Conservation (phyloP, 2,888 invertebrate species). For the Sminthurinus aureus region DNA sequence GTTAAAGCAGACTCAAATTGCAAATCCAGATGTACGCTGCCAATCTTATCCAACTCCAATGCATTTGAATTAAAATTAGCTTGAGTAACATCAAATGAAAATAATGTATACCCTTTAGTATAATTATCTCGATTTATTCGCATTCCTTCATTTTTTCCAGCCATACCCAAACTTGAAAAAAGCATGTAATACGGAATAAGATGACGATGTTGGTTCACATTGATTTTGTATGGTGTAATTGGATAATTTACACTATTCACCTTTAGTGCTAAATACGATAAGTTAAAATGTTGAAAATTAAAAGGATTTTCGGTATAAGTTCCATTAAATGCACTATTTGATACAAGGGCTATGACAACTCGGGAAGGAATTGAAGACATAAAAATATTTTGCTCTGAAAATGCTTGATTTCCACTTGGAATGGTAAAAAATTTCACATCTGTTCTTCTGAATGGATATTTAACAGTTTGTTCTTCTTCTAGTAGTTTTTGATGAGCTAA, state of each 20-base stretch:
- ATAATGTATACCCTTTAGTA: neutral
- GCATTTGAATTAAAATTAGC: neutral
- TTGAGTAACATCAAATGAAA: neutral
- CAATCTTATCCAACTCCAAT: neutral
- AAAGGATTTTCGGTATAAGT: no score
- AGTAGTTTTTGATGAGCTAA: neutral
- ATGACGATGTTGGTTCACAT: neutral
- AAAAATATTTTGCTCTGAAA: no score
- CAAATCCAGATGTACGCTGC: neutral
- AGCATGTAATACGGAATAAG: neutral
- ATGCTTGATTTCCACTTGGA: no score
- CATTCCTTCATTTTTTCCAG: neutral
- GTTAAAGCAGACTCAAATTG: neutral
- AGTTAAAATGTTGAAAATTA: no score
- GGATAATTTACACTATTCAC: no score
- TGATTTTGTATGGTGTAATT: no score
- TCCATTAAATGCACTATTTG: no score
- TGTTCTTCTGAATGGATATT: no score
- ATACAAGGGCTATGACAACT: no score
- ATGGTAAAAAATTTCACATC: no score
- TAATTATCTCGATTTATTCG: neutral
- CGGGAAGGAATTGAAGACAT: no score
- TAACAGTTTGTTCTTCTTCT: neutral
- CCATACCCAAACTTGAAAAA: neutral
- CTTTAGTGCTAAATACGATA: no score